Base-by-base conservation (phyloP, 2,888 invertebrate genomes). In the Polylopha cassiicola region DNA sequence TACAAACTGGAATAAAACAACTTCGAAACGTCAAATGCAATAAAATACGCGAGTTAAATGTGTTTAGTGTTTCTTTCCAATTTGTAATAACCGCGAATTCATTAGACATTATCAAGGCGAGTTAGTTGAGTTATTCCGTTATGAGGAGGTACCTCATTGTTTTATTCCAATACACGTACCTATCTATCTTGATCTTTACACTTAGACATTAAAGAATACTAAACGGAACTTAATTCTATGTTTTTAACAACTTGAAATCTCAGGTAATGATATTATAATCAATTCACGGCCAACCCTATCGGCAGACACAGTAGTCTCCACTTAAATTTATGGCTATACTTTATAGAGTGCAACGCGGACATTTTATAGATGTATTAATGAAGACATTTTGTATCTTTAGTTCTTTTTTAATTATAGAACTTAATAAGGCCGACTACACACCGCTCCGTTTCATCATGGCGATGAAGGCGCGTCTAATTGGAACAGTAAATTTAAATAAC, bases 401-500 rank as follows among this genome's bases (percentile, higher is more conserved):
- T 62, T 56, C 74, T 72, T 79, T 78, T 79, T 79, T 84, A 82
- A 84, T 82, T 81, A 82, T 75, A 78, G 79, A 75, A 76, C 67
- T 77, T 81, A 78, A 80, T 81, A 82, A 81, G 78, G 80, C 76
- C 68, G 74, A 73, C 73, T 74, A 61, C 76, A 67, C 67, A 73
- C 72, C 69, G 72, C 65, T 75, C 73, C 63, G 75, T 78, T 74
- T 76, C 81, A 73, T 81, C 80, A 77, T 67, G 52, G 58, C 62
- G 78, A 80, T 79, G 82, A 82, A 77, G 77, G 78, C 79, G 74
- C 64, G 64, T 73, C 82, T 85, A 85, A 85, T 85, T 85, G 81
- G 84, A 63, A 69, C 74, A 69, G 80, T 85, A 84, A 85, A 84
- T 85, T 82, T 77, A 80, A 82, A 81, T 82, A 81, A 80, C 72